Evolutionary conservation across 1,140 invertebrate species (phyloP).

Genomic region (Drosophila rufa): DNA sequence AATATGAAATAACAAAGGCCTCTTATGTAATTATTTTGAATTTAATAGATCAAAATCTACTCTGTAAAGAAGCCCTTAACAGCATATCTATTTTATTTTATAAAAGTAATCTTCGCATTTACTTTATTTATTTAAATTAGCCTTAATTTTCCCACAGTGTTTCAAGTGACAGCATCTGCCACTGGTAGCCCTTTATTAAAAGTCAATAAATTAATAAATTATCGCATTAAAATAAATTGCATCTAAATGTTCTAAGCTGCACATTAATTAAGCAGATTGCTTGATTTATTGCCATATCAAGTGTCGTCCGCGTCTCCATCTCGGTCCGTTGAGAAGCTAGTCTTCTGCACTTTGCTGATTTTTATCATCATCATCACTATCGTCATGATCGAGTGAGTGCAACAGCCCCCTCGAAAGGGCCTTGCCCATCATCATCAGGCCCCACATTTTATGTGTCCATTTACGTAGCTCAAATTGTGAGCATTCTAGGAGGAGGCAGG

Average conservation of each 20-base stretch:
- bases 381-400: slow-evolving; percentile 45
- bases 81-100: too few relatives aligned
- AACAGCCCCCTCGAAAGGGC: slow-evolving; percentile 4
- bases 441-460: slow-evolving; percentile 82
- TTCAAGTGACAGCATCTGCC: background rate
- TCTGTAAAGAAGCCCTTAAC: too few relatives aligned
- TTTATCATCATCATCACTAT: slow-evolving; percentile 55
- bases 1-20: too few relatives aligned
- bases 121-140: background rate
- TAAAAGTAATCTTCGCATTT: background rate
- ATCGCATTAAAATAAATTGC: slow-evolving; percentile 85
- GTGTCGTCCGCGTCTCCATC: slow-evolving; percentile 65
- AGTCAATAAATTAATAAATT: slow-evolving; percentile 85
- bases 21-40: too few relatives aligned
- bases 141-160: slow-evolving; percentile 1
- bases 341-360: slow-evolving; percentile 63
- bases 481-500: slow-evolving; percentile 57
- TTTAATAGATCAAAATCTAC: too few relatives aligned
- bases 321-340: slow-evolving; percentile 17
- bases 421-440: slow-evolving; percentile 4
- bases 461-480: slow-evolving; percentile 77
- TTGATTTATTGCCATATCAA: slow-evolving; percentile 85
- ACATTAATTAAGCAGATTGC: slow-evolving; percentile 85
- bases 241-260: slow-evolving; percentile 85
- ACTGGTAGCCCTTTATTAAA: slow-evolving; percentile 68